A percentile compares a stretch with the other conserved stretches of the same genome.
Conservation (phyloP, 2,797 vertebrate species). For the Aphelocoma californica region DNA sequence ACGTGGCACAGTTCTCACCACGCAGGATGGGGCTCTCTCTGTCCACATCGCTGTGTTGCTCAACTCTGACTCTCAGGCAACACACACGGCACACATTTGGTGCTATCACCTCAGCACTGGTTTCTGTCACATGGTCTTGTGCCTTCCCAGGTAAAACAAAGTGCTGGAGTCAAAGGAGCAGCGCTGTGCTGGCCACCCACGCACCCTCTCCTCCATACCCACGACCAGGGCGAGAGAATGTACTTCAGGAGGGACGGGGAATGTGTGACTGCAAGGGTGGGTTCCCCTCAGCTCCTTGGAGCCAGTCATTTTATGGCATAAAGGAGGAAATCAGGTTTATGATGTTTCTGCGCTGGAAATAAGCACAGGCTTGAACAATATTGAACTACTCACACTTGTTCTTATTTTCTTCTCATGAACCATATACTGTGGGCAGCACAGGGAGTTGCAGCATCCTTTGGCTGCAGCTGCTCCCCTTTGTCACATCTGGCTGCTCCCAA, state of each 20-base stretch:
- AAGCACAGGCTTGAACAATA: neutral
- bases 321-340: neutral
- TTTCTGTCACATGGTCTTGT: neutral
- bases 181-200: neutral
- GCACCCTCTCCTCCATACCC: neutral
- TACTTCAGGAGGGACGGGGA: neutral
- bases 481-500: neutral
- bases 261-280: neutral
- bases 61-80: neutral
- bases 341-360: neutral
- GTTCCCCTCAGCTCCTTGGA: neutral
- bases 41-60: neutral
- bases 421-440: neutral
- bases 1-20: neutral
- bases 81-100: fast-evolving
- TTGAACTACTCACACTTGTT: neutral
- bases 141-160: neutral
- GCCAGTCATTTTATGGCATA: neutral
- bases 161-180: neutral
- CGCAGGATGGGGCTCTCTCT: neutral
- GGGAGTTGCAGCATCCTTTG: neutral
- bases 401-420: neutral
- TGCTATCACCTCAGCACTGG: neutral
- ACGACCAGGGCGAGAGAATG: fast-evolving
- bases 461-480: fast-evolving